A percentile compares a stretch with the other conserved stretches of the same genome.
Conservation (phyloP, 1,140 invertebrate genomes). For the Polypedilum pembai region DNA sequence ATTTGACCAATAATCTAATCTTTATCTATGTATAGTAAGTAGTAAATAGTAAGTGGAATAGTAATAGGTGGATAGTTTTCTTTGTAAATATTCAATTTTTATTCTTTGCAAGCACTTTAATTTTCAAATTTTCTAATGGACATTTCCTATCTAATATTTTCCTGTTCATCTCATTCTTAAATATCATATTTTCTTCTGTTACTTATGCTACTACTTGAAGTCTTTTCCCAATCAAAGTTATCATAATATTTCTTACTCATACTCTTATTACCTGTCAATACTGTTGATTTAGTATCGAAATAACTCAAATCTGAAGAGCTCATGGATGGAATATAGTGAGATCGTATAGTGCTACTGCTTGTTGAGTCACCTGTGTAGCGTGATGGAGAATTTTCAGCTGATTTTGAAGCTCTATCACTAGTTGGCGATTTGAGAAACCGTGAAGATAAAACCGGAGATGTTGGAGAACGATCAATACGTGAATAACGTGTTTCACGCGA, state of each 20-base stretch:
- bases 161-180: no score
- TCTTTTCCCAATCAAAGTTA: constrained; percentile 10
- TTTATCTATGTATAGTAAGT: no score
- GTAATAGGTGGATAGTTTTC: no score
- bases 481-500: constrained; percentile 35
- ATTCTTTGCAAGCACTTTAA: no score
- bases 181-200: no score
- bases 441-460: constrained; percentile 35
- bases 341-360: background rate
- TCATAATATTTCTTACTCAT: constrained; percentile 8
- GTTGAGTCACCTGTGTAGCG: background rate
- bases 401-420: constrained; percentile 28
- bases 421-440: constrained; percentile 32
- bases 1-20: no score
- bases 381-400: constrained; percentile 31
- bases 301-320: background rate
- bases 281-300: background rate
- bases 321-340: background rate
- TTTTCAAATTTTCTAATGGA: no score
- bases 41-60: no score
- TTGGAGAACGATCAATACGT: constrained; percentile 37
- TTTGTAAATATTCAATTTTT: no score
- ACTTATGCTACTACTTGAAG: background rate
- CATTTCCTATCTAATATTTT: no score
- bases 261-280: background rate